A percentile compares a stretch with the other conserved stretches of the same genome.
Evolutionary conservation across 2,113 vertebrate species (phyloP).

Genomic region (Erythrocebus patas): DNA sequence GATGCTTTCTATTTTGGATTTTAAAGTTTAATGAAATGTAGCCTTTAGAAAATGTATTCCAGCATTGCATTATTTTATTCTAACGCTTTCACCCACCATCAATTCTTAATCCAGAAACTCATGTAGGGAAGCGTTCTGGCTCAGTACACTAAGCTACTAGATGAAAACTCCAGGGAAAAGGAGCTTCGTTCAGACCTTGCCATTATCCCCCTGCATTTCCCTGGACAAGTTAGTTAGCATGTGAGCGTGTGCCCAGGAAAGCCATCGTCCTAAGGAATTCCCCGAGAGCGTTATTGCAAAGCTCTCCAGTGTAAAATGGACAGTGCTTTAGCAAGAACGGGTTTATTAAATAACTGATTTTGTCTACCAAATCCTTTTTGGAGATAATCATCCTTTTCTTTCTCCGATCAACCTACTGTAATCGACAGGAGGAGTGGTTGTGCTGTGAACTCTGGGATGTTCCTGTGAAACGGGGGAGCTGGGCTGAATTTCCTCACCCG

Average conservation of each 20-base stretch:
- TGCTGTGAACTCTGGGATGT: not conserved
- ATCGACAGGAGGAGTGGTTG: accelerated
- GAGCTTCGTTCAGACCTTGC: accelerated
- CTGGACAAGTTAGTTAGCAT: not conserved
- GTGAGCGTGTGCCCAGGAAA: accelerated
- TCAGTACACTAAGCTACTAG: not conserved
- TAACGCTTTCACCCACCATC: not conserved
- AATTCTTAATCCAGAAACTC: not conserved
- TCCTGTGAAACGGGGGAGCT: accelerated
- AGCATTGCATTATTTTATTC: accelerated
- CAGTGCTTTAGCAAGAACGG: accelerated
- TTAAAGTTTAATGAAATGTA: not conserved
- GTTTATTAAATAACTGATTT: not conserved
- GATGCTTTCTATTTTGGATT: not conserved
- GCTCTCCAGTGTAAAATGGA: not conserved
- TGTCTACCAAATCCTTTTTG: not conserved
- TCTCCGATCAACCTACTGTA: accelerated
- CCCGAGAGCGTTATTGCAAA: accelerated
- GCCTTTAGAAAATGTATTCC: not conserved
- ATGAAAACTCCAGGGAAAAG: not conserved
- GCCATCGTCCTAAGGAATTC: accelerated
- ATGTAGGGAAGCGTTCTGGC: not conserved
- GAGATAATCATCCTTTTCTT: not conserved
- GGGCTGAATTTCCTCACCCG: accelerated
- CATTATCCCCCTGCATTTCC: accelerated